phyloP scores from a whole-genome alignment of 2,113 vertebrate species.

The Cyanoliseus patagonus region DNA sequence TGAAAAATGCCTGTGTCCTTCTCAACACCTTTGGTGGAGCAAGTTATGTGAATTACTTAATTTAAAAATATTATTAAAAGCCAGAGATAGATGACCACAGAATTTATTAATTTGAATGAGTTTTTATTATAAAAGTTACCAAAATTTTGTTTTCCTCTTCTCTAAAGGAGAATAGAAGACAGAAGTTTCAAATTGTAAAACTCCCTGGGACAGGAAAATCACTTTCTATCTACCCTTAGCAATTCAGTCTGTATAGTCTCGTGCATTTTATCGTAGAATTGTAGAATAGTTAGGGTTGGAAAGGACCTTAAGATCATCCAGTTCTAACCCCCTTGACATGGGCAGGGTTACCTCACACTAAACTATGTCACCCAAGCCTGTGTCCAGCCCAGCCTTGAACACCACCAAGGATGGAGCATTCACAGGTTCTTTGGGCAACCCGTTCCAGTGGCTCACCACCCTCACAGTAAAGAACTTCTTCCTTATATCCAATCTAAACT shows the following conservation, averaged over 20 bases:
- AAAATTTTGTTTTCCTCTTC: neutral
- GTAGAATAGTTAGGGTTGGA: neutral
- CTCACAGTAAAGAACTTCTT: too few relatives aligned
- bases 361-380: too few relatives aligned
- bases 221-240: neutral
- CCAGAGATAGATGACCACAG: neutral
- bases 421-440: too few relatives aligned
- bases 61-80: neutral
- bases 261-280: neutral
- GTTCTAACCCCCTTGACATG: neutral
- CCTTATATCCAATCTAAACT: too few relatives aligned
- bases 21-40: neutral
- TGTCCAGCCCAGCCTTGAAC: too few relatives aligned
- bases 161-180: neutral
- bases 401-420: too few relatives aligned
- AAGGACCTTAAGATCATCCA: neutral
- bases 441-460: too few relatives aligned
- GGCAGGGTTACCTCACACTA: too few relatives aligned
- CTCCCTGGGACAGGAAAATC: fast-evolving
- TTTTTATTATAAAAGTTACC: neutral
- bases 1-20: neutral
- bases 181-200: neutral
- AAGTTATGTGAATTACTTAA: neutral
- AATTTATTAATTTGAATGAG: neutral
- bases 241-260: neutral